These are phyloP conservation scores for Cisticola juncidis DNA, from an alignment of 2,113 vertebrate genomes.

Conservation along the genomic window DNA sequence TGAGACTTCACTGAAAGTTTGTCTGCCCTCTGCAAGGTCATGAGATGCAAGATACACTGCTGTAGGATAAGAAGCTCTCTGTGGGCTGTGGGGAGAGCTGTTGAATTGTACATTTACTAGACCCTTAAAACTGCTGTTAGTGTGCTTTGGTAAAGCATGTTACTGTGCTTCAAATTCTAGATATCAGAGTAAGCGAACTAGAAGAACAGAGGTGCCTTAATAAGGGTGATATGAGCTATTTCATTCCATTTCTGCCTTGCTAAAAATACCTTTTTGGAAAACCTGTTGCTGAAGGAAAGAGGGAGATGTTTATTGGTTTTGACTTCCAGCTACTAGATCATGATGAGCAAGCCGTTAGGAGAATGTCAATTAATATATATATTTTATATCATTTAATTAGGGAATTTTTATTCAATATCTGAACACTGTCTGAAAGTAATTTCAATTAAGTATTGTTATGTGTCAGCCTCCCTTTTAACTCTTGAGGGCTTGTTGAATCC, in stretches of 20 bases:
- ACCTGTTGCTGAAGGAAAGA: neutral
- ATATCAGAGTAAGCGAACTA: neutral
- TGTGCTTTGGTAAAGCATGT: neutral
- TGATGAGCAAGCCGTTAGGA: neutral
- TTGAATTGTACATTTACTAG: neutral
- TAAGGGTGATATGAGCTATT: neutral
- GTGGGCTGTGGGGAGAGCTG: neutral
- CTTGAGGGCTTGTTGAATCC: neutral
- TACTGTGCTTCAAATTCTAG: neutral
- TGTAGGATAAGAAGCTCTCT: neutral
- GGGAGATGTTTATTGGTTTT: neutral
- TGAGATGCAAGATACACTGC: neutral
- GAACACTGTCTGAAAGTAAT: neutral
- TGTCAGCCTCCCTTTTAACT: neutral
- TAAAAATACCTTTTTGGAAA: neutral
- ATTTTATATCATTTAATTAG: neutral
- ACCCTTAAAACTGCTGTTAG: neutral
- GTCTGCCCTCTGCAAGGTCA: neutral
- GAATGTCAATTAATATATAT: neutral
- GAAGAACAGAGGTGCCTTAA: neutral
- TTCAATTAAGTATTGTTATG: neutral
- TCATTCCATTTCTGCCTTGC: neutral
- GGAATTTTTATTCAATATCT: neutral
- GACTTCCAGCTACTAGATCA: neutral
- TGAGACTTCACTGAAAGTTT: neutral